These are phyloP conservation scores for Stenodema calcarata DNA, from an alignment of 2,888 invertebrate genomes.

Conservation along the genomic window DNA sequence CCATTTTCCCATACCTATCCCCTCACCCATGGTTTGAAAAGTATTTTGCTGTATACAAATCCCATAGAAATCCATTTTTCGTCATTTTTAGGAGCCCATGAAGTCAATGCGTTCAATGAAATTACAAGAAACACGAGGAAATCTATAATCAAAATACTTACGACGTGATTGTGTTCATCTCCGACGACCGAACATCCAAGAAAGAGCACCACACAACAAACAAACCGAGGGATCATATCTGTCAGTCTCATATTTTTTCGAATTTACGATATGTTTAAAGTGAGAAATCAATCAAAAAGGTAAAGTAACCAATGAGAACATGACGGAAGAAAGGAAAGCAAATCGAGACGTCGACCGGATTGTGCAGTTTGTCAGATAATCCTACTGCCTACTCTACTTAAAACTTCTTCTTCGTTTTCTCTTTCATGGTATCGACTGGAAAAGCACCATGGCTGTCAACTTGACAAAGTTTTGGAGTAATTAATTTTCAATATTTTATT, in stretches of 20 bases:
- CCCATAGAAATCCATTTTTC: too few relatives aligned
- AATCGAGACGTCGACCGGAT: not conserved
- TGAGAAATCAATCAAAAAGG: not conserved
- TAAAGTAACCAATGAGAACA: not conserved
- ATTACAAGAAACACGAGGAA: not conserved
- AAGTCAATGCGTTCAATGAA: not conserved
- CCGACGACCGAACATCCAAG: slow-evolving; percentile 56
- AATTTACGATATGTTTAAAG: not conserved
- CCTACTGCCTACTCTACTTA: too few relatives aligned
- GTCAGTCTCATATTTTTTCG: not conserved
- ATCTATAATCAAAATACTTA: slow-evolving; percentile 64
- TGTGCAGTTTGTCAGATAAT: not conserved
- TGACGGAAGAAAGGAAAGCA: not conserved
- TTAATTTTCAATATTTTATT: too few relatives aligned
- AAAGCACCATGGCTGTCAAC: not conserved
- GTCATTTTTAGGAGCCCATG: too few relatives aligned
- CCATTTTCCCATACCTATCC: too few relatives aligned
- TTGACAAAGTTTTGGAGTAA: not conserved
- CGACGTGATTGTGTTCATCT: slow-evolving; percentile 82
- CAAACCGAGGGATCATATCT: slow-evolving; percentile 20
- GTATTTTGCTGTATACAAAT: too few relatives aligned
- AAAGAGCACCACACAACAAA: slow-evolving; percentile 20
- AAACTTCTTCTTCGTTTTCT: not conserved
- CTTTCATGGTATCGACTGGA: not conserved
- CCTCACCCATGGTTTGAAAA: too few relatives aligned